A percentile compares a stretch with the other conserved stretches of the same genome.
Evolutionary conservation across 37 sponge, comb jelly and placozoan species (phyloP).

Genomic region (Axinella damicornis): DNA sequence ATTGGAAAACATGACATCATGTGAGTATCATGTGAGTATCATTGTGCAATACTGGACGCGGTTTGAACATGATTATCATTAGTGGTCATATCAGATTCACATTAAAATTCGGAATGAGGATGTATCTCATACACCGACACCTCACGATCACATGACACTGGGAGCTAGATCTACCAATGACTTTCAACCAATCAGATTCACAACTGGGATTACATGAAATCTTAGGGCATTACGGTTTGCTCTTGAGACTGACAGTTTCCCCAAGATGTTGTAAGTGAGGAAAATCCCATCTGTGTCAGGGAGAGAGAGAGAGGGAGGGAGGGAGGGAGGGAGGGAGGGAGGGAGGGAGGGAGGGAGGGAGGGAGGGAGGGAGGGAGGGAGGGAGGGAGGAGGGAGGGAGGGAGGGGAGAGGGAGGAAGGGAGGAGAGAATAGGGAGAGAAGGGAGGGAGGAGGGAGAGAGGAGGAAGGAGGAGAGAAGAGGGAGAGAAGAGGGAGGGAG

Average conservation of each 20-base stretch:
- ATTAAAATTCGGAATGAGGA: too few species aligned
- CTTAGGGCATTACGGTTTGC: conserved; percentile 50
- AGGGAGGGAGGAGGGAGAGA: not conserved
- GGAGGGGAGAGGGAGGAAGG: not conserved
- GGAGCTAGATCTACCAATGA: too few species aligned
- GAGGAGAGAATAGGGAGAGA: not conserved
- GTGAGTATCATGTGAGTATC: too few species aligned
- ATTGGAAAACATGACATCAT: too few species aligned
- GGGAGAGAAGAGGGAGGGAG: conserved; percentile 3
- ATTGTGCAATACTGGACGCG: too few species aligned
- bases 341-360: conserved; percentile 8
- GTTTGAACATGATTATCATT: too few species aligned
- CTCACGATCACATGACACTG: too few species aligned
- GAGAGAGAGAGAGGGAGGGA: conserved; percentile 6
- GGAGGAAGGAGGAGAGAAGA: not conserved
- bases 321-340: conserved; percentile 3
- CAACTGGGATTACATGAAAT: too few species aligned
- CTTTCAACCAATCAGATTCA: too few species aligned
- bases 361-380: not conserved
- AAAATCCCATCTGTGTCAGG: conserved; percentile 76
- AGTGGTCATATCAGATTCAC: too few species aligned
- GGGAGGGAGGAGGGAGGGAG: not conserved
- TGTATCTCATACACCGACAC: too few species aligned
- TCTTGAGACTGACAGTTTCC: conserved; percentile 45
- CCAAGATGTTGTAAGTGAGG: conserved; percentile 59